Base-by-base conservation (phyloP, 53 echinoderm and acorn worm species). In the Apostichopus leukothele region DNA sequence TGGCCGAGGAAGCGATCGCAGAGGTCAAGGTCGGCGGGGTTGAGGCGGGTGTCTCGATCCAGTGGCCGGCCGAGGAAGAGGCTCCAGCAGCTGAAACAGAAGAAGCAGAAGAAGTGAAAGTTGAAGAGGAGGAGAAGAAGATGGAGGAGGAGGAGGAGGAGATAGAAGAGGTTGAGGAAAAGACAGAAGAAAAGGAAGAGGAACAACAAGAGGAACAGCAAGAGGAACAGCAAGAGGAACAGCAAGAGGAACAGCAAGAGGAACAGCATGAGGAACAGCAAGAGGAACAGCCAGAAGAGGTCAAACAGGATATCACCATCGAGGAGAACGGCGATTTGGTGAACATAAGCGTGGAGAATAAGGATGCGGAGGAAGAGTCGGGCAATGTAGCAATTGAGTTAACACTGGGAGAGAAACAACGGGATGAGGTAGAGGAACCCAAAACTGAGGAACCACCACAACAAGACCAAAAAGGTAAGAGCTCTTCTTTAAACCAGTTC, bases 351-450 rank as follows among this genome's bases (percentile, higher is more conserved):
- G 18, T 71, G 50, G 84, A 53, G 52, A 16, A 21, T 20, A 23
- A 85, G 50, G 85, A 77, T 52, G 68, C 76, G 75, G 71, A 5
- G 4, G 60, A 18, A 27, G 80, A 71, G 25, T 79, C 19, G 71
- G 86, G 67, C 59, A 86, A 74, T 67, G 90, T 77, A 59, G 90
- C 79, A 91, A 23, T 74, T 52, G 83, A 85, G 50, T 8, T 85
- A 85, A 67, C 67, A 66, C 85, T 85, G 85, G 85, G 71, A 81
- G 89, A 57, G 53, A 53, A 52, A n/a, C 20, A 52, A 20, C 22
- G 53, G 53, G 88, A 89, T n/a, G 73, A 80, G 13, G 52, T 25
- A 18, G 71, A 71, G 71, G 71, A 71, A 18, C 16, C 13, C 13
- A 18, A 71, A 6, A 18, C 71, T 16, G 20, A 71, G 18, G 6